These are phyloP conservation scores for Antechinus stuartii DNA, from an alignment of 2,113 vertebrate genomes.

Conservation along the genomic window DNA sequence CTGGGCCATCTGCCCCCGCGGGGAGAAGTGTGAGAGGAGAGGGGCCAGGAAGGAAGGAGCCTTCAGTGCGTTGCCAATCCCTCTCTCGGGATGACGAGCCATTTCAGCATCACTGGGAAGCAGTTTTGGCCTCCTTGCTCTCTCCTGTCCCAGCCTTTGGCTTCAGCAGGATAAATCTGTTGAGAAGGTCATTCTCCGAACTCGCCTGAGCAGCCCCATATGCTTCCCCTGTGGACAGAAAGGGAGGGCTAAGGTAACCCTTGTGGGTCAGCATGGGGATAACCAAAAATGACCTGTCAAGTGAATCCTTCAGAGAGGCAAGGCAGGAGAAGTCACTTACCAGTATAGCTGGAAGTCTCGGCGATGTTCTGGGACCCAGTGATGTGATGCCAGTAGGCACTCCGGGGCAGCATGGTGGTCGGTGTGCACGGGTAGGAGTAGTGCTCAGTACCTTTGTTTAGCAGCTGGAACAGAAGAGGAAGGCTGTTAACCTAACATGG, in stretches of 20 bases:
- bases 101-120: slow-evolving; percentile 76
- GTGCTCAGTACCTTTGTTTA: slow-evolving; percentile 91
- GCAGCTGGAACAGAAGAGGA: slow-evolving; percentile 81
- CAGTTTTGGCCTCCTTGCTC: slow-evolving; percentile 71
- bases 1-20: background rate
- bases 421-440: slow-evolving; percentile 94
- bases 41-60: background rate
- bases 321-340: slow-evolving; percentile 77
- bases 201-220: slow-evolving; percentile 80
- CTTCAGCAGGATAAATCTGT: slow-evolving; percentile 87
- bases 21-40: slow-evolving; percentile 26
- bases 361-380: slow-evolving; percentile 90
- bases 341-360: slow-evolving; percentile 83
- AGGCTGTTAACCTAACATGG: background rate
- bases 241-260: background rate
- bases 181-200: slow-evolving; percentile 86
- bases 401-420: slow-evolving; percentile 95
- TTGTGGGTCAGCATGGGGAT: rapidly evolving
- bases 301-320: background rate
- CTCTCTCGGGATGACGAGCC: background rate
- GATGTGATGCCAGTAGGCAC: slow-evolving; percentile 98
- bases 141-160: slow-evolving; percentile 81
- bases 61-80: background rate
- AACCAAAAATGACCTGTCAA: background rate
- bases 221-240: slow-evolving; percentile 76